Conservation (phyloP, 1,140 invertebrate genomes). For the Drosophila willistoni region DNA sequence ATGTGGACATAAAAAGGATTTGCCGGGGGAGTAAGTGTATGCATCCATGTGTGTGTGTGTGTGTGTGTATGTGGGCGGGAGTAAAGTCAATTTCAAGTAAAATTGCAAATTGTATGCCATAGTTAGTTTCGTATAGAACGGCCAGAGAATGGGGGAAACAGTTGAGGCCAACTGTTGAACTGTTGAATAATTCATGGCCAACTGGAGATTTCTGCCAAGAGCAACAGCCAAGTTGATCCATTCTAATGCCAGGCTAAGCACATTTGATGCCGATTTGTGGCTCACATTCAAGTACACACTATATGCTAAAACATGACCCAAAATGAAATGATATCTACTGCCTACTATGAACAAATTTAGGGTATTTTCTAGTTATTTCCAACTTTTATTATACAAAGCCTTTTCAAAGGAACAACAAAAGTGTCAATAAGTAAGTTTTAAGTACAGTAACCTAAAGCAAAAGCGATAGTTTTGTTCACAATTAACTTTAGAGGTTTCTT, state of each 20-base stretch:
- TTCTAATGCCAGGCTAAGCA: constrained; percentile 60
- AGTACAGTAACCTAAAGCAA: too few species aligned
- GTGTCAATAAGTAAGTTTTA: too few species aligned
- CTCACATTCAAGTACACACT: constrained; percentile 71
- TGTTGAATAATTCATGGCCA: constrained; percentile 79
- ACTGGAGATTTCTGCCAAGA: constrained; percentile 72
- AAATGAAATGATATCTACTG: neutral
- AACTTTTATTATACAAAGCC: too few species aligned
- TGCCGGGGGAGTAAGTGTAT: constrained; percentile 52
- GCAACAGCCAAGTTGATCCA: constrained; percentile 19
- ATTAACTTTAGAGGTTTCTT: too few species aligned
- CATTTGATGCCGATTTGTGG: constrained; percentile 74
- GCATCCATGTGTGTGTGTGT: constrained; percentile 12
- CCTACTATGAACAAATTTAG: too few species aligned
- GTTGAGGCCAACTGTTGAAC: constrained; percentile 52
- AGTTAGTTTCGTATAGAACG: constrained; percentile 37
- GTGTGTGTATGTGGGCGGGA: constrained; percentile 14
- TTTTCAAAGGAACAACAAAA: too few species aligned
- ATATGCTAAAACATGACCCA: constrained; percentile 32
- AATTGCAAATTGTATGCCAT: constrained; percentile 71
- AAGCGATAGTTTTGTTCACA: too few species aligned
- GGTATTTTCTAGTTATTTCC: too few species aligned
- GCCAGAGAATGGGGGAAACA: neutral
- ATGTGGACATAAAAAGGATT: constrained; percentile 83
- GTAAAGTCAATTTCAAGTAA: constrained; percentile 60